Conservation (phyloP, 2,797 vertebrate genomes). For the Ptychadena robeensis region DNA sequence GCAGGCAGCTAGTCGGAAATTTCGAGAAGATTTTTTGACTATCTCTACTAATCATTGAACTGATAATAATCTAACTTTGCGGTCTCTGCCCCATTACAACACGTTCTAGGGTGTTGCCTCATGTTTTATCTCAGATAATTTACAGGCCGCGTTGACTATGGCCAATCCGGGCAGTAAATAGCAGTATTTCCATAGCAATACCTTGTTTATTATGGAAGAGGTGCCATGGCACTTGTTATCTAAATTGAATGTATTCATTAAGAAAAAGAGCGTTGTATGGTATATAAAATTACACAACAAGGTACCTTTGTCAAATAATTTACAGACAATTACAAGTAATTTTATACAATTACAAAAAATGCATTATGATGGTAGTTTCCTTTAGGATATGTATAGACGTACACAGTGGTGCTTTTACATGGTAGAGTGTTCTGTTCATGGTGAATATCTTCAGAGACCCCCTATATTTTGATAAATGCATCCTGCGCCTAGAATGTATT, state of each 20-base stretch:
- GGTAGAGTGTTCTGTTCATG: not conserved
- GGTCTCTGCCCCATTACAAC: no score
- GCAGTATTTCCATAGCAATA: not conserved
- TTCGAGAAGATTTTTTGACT: no score
- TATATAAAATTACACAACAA: constrained; percentile 1
- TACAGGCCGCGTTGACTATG: no score
- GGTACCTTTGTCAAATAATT: constrained; percentile 14
- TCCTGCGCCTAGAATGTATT: not conserved
- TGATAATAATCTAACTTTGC: no score
- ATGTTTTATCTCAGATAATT: no score
- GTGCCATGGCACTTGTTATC: not conserved
- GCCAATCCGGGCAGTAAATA: not conserved
- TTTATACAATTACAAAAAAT: not conserved
- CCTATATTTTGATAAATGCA: not conserved
- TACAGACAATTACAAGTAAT: not conserved
- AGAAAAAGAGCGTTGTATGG: not conserved
- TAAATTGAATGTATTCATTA: not conserved
- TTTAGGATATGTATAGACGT: not conserved
- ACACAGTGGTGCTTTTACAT: not conserved
- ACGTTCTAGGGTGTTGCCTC: no score
- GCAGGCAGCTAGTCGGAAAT: no score
- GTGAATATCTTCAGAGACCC: not conserved
- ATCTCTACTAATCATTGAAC: no score
- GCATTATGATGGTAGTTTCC: not conserved
- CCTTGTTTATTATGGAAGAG: not conserved